Percentiles rank a stretch among this genome's conserved stretches.
phyloP scores from a whole-genome alignment of 1,140 invertebrate species.

The Drosophila rufa region DNA sequence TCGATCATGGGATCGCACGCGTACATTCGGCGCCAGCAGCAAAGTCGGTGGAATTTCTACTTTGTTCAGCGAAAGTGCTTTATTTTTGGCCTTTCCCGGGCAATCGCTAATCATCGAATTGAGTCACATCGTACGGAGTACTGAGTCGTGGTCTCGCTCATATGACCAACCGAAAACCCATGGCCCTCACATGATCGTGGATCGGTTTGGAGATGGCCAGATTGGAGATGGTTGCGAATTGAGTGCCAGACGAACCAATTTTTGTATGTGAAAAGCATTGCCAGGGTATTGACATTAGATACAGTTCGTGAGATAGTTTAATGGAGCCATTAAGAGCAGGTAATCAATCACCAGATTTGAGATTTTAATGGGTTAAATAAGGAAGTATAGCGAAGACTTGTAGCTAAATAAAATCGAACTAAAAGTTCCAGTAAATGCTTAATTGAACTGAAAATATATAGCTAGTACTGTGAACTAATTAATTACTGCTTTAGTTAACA shows the following conservation, averaged over 20 bases:
- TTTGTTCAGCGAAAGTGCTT: conserved; percentile 27
- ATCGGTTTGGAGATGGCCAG: neutral
- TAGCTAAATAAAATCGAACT: neutral
- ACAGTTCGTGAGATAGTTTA: neutral
- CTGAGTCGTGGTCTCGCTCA: conserved; percentile 11
- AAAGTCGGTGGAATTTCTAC: neutral
- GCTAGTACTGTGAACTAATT: no score
- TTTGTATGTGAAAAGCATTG: neutral
- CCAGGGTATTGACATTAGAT: conserved; percentile 1
- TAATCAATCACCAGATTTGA: neutral
- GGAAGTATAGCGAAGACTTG: no score
- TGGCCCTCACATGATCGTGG: conserved; percentile 30
- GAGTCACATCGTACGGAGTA: conserved; percentile 12
- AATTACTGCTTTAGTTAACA: no score
- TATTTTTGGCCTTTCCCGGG: conserved; percentile 30
- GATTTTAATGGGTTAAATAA: neutral
- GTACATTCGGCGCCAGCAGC: conserved; percentile 13
- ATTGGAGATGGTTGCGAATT: conserved; percentile 11
- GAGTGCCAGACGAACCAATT: conserved; percentile 11
- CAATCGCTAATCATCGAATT: conserved; percentile 28
- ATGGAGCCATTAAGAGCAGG: neutral
- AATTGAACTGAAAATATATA: neutral
- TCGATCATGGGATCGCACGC: conserved; percentile 42
- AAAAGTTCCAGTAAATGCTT: no score
- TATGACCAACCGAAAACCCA: conserved; percentile 17